phyloP scores from a whole-genome alignment of 2,888 invertebrate genomes.

The Clusia tigrina region DNA sequence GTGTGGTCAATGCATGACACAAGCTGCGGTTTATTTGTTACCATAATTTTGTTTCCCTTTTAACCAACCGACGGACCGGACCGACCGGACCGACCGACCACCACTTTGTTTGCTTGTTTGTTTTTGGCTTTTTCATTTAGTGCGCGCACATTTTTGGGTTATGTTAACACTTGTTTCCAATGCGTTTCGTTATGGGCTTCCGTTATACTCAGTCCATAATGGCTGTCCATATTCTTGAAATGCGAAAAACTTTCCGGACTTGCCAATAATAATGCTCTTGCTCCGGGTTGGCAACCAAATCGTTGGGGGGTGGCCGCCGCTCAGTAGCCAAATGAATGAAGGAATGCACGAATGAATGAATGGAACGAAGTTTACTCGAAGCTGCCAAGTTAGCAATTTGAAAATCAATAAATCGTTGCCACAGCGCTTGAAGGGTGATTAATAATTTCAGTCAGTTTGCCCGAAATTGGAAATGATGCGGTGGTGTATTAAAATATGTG shows the following conservation, averaged over 20 bases:
- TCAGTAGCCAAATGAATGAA: too few species aligned
- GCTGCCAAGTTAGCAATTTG: constrained; percentile 7
- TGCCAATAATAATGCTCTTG: too few species aligned
- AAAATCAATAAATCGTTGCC: constrained; percentile 19
- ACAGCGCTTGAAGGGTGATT: constrained; percentile 40
- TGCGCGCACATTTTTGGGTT: constrained; percentile 50
- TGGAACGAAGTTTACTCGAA: constrained; percentile 12
- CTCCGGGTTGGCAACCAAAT: too few species aligned
- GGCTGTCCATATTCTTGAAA: background rate
- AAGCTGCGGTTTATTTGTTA: constrained; percentile 7
- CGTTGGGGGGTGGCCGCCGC: background rate
- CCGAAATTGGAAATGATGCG: too few species aligned
- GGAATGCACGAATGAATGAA: too few species aligned
- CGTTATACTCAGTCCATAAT: background rate
- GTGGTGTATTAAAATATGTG: too few species aligned
- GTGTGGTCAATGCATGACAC: background rate
- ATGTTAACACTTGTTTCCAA: constrained; percentile 25
- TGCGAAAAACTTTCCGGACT: background rate
- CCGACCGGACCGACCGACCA: too few species aligned
- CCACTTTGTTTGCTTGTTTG: constrained; percentile 3
- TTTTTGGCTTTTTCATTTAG: constrained; percentile 42
- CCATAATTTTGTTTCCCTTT: background rate
- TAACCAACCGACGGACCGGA: too few species aligned
- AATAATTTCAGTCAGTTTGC: constrained; percentile 48
- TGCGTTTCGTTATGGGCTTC: constrained; percentile 8